Evolutionary conservation across 2,888 invertebrate species (phyloP).

Genomic region (Tenthredo amoena): DNA sequence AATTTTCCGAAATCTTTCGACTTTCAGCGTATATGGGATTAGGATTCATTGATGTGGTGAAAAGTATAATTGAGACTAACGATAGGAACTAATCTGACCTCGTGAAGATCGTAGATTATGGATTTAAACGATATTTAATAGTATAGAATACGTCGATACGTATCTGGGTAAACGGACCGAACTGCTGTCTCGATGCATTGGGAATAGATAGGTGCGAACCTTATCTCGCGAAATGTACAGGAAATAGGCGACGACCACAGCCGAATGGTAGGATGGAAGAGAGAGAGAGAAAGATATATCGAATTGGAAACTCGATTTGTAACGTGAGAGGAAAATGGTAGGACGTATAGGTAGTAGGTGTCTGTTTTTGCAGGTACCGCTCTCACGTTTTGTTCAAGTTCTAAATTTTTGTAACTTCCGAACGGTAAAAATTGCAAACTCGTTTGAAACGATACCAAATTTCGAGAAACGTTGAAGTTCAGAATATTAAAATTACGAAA

Average conservation of each 20-base stretch:
- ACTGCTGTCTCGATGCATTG: neutral
- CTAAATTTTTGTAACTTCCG: too few relatives aligned
- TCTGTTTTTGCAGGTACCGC: neutral
- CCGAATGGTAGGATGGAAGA: neutral
- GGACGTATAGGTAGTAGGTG: neutral
- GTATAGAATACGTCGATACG: neutral
- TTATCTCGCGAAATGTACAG: neutral
- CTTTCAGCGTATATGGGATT: neutral
- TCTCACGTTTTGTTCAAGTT: neutral
- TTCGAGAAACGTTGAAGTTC: too few relatives aligned
- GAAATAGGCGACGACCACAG: neutral
- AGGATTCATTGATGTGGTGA: too few relatives aligned
- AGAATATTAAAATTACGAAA: too few relatives aligned
- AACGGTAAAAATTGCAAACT: too few relatives aligned
- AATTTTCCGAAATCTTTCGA: neutral
- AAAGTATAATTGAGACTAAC: too few relatives aligned
- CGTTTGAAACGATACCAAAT: too few relatives aligned
- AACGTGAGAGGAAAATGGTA: constrained; percentile 6
- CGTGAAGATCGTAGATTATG: too few relatives aligned
- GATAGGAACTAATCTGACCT: too few relatives aligned
- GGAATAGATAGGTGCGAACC: neutral
- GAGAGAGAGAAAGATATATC: neutral
- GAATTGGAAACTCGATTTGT: constrained; percentile 47
- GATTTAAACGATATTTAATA: too few relatives aligned
- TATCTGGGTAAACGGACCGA: neutral